Evolutionary conservation across 2,113 vertebrate species (phyloP), one percentile per base, ranked within the genome.

Genomic region (Echinops telfairi): DNA sequence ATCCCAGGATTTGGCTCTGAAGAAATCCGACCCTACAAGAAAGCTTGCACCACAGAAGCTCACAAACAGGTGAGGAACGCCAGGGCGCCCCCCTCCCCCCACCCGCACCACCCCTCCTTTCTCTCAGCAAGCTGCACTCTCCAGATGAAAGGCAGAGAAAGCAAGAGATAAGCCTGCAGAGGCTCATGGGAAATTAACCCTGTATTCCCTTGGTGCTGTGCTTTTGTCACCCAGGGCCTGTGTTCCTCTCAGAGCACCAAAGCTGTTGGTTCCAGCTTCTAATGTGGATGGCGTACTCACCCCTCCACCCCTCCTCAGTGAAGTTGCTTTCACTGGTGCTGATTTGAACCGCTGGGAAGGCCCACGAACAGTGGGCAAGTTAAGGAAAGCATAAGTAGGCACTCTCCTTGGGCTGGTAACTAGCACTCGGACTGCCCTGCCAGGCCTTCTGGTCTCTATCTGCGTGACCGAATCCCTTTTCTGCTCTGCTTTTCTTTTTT

Each of bases 1-100:
- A 99, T 99, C 95, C 99, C 99, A n/a, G 99, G 99, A 92, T 99
- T 99, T 84, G 99, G 99, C 77, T 99, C 99, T 29, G 99, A 99
- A 96, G 99, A 99, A 98, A 99, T 99, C 97, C 98, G 99, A 91
- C 99, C 99, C 11, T 99, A 99, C 96, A 99, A 99, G 98, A 99
- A 99, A 98, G 99, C 99, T 40, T 99, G 99, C 97, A 99, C 99
- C 97, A 99, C 99, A 98, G 99, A 99, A 98, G 99, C 99, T 96
- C 99, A 99, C 97, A 99, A 99, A 99, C 99, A 99, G 99, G 99
- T 99, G 88, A 97, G 96, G 71, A 70, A 10, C 16, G 0, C 31
- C 36, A 80, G 89, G 68, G 78, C 27, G 53, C 40, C 25, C 2
- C 36, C 10, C 47, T 77, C 43, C 27, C 5, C 43, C n/a, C 16